These are phyloP conservation scores for Cnemophilus loriae DNA, from an alignment of 2,113 vertebrate genomes.

Conservation along the genomic window DNA sequence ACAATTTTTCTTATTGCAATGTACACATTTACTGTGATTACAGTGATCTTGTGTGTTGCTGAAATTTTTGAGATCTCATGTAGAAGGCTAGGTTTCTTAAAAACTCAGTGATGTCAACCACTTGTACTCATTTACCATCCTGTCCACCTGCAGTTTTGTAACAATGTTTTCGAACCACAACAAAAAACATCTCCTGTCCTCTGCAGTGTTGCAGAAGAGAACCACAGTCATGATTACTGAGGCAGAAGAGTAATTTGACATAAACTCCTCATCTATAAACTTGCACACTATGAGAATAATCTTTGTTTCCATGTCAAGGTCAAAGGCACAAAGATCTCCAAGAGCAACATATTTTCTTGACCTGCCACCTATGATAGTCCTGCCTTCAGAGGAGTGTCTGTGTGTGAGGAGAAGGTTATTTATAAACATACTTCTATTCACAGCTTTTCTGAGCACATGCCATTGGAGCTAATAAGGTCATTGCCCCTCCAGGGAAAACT, in stretches of 20 bases:
- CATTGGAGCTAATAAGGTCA: not conserved
- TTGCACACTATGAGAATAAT: not conserved
- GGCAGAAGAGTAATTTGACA: not conserved
- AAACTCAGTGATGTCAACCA: conserved; percentile 63
- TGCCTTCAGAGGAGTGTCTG: not conserved
- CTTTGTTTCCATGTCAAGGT: not conserved
- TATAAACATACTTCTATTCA: not conserved
- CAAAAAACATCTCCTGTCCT: conserved; percentile 3
- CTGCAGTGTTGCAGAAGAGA: conserved; percentile 11
- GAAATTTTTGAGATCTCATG: conserved; percentile 86
- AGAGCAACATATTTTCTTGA: not conserved
- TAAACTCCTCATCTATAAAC: not conserved
- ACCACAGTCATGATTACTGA: not conserved
- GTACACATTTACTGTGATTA: conserved; percentile 88
- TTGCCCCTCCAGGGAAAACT: not conserved
- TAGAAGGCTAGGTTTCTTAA: conserved; percentile 78
- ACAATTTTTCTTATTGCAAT: conserved; percentile 89
- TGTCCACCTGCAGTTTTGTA: not conserved
- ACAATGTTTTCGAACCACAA: not conserved
- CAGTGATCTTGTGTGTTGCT: conserved; percentile 78
- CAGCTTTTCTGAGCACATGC: not conserved
- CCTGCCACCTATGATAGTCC: not conserved
- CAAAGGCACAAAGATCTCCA: not conserved
- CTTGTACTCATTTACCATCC: not conserved
- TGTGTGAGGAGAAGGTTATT: not conserved